Conservation (phyloP, 92 coral and sea anemone genomes). For the Porites rus region DNA sequence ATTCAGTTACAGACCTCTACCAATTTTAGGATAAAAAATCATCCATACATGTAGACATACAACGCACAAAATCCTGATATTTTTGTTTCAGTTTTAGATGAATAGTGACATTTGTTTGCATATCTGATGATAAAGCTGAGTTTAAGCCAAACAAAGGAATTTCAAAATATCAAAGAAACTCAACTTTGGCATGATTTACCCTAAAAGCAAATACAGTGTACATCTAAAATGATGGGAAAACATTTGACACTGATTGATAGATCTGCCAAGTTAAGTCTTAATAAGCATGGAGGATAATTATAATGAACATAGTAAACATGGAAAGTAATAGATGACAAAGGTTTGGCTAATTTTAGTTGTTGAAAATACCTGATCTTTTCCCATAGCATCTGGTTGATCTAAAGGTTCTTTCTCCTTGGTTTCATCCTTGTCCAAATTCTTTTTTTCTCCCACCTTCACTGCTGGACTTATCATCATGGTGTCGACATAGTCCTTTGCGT, state of each 20-base stretch:
- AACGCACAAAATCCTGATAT: no score
- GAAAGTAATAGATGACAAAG: not conserved
- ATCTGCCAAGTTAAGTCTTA: not conserved
- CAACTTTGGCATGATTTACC: not conserved
- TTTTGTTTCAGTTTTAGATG: conserved; percentile 10
- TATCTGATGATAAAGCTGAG: conserved; percentile 14
- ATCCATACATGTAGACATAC: not conserved
- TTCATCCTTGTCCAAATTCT: conserved; percentile 5
- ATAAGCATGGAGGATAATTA: not conserved
- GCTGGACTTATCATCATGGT: conserved; percentile 87
- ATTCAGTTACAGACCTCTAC: no score
- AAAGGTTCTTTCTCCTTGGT: conserved; percentile 22
- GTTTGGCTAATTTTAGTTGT: not conserved
- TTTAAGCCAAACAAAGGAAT: conserved; percentile 19
- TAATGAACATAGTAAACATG: not conserved
- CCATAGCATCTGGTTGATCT: conserved; percentile 32
- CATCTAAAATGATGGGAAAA: not conserved
- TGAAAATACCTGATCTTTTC: conserved; percentile 18
- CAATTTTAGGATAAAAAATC: no score
- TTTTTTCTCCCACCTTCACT: conserved; percentile 15
- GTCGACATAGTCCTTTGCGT: conserved; percentile 97
- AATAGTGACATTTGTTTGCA: conserved; percentile 34
- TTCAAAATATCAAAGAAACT: conserved; percentile 2
- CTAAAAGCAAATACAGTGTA: not conserved
- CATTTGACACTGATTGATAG: not conserved